These are phyloP conservation scores for Hyles lineata DNA, from an alignment of 2,888 invertebrate genomes.

Conservation along the genomic window DNA sequence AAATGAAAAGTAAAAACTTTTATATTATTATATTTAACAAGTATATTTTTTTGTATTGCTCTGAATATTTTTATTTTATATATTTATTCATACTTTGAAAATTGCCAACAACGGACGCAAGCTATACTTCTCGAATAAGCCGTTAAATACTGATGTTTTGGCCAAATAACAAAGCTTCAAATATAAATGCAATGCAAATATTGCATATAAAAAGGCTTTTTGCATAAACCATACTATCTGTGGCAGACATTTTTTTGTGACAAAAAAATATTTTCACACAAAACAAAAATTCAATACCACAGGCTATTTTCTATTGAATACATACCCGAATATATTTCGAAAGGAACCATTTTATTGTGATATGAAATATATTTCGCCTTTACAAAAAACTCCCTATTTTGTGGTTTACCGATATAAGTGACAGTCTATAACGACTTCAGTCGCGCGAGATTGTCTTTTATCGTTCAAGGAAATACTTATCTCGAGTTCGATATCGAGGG, in stretches of 20 bases:
- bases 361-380: constrained; percentile 8
- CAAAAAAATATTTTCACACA: background rate
- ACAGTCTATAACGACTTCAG: constrained; percentile 9
- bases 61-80: no score
- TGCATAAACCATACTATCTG: background rate
- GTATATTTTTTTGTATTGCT: no score
- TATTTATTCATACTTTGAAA: background rate
- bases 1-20: no score
- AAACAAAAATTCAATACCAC: background rate
- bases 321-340: constrained; percentile 11
- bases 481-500: background rate
- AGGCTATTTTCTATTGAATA: constrained; percentile 4
- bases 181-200: background rate
- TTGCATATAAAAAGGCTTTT: constrained; percentile 8
- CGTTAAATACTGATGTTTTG: background rate
- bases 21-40: background rate
- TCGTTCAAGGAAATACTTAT: constrained; percentile 15
- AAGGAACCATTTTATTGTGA: constrained; percentile 12
- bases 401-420: constrained; percentile 20
- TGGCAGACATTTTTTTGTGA: background rate
- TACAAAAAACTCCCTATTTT: constrained; percentile 4
- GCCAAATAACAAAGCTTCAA: background rate
- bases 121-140: background rate
- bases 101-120: background rate
- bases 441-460: constrained; percentile 1